Conservation (phyloP, 2,797 vertebrate genomes). For the Rhadinocentrus ornatus region DNA sequence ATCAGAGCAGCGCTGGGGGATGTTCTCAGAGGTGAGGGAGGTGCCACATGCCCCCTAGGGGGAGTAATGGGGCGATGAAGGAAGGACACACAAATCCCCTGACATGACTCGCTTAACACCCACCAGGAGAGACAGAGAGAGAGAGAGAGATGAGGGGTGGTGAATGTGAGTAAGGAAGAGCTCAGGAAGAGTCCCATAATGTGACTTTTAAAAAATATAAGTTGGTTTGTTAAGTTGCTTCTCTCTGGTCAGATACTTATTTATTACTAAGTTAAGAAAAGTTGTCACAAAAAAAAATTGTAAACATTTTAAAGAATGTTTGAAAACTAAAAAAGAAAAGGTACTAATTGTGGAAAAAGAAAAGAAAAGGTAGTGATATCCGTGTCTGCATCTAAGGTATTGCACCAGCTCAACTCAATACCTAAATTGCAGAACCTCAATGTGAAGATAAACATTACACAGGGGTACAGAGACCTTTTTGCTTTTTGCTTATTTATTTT, state of each 20-base stretch:
- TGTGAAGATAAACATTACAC: not conserved
- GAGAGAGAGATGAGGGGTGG: constrained; percentile 78
- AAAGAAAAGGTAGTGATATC: not conserved
- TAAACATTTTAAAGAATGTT: not conserved
- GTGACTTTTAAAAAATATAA: constrained; percentile 28
- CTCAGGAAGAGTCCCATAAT: constrained; percentile 38
- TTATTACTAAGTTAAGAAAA: constrained; percentile 21
- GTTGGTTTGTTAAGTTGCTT: constrained; percentile 29
- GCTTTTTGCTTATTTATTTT: constrained; percentile 8
- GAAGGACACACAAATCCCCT: constrained; percentile 86
- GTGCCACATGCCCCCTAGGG: constrained; percentile 75
- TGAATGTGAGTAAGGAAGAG: constrained; percentile 56
- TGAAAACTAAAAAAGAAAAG: not conserved
- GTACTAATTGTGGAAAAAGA: not conserved
- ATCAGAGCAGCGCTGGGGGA: constrained; percentile 89
- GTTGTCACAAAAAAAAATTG: constrained; percentile 2
- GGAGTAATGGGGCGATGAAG: constrained; percentile 91
- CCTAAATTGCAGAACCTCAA: not conserved
- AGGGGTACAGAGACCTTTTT: not conserved
- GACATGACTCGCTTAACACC: constrained; percentile 94
- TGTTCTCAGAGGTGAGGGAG: constrained; percentile 93
- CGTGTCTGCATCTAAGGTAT: constrained; percentile 2
- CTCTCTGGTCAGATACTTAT: constrained; percentile 18
- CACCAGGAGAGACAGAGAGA: constrained; percentile 79
- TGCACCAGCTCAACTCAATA: constrained; percentile 10